Percentiles rank a stretch among this genome's conserved stretches.
Evolutionary conservation across 2,797 vertebrate genomes (phyloP).

Genomic region (Poeciliopsis infans): DNA sequence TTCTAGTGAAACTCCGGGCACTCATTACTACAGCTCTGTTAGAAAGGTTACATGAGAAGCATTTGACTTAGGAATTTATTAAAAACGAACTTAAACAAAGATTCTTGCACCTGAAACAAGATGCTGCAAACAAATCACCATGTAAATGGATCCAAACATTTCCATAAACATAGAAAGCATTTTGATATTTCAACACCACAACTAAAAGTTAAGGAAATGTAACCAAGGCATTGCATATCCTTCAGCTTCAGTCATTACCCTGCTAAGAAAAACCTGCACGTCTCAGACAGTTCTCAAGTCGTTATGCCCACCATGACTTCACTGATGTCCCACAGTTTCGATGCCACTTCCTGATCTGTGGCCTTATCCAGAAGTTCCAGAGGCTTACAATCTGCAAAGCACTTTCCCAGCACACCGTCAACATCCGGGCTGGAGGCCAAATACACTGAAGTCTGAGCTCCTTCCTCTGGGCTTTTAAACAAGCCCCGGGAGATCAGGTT

Average conservation of each 20-base stretch:
- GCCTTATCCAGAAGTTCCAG: constrained; percentile 88
- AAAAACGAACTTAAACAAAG: not conserved
- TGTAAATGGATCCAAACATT: not conserved
- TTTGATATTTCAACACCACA: not conserved
- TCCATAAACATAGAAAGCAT: constrained; percentile 3
- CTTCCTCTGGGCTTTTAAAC: constrained; percentile 87
- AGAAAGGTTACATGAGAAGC: not conserved
- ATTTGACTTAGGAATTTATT: not conserved
- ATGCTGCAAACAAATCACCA: not conserved
- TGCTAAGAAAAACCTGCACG: not conserved
- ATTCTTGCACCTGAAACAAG: not conserved
- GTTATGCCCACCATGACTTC: constrained; percentile 92
- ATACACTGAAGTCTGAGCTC: constrained; percentile 87
- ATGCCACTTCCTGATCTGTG: constrained; percentile 77
- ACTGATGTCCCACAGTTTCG: constrained; percentile 94
- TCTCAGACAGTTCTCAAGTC: constrained; percentile 71
- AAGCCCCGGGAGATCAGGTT: constrained; percentile 82
- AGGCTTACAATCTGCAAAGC: constrained; percentile 89
- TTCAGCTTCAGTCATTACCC: not conserved
- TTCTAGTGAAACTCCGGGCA: not conserved
- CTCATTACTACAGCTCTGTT: not conserved
- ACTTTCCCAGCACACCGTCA: constrained; percentile 85
- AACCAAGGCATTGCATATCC: not conserved
- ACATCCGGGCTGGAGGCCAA: constrained; percentile 88
- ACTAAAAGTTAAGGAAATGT: not conserved